phyloP scores from a whole-genome alignment of 2,888 invertebrate species.

The Germaria angustata region DNA sequence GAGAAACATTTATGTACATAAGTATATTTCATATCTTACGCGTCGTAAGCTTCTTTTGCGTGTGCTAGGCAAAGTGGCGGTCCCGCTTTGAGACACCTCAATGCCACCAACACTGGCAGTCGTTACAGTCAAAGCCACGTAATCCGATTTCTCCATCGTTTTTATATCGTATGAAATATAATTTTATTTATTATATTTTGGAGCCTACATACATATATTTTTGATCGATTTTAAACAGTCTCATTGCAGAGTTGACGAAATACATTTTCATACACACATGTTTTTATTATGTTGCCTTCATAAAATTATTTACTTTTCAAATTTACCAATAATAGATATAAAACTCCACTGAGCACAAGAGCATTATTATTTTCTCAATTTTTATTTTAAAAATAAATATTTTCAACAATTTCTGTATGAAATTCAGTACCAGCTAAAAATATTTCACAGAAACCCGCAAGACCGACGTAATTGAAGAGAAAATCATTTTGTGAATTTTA shows the following conservation, averaged over 20 bases:
- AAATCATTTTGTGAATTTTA: neutral
- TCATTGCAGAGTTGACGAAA: neutral
- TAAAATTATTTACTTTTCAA: neutral
- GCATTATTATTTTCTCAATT: neutral
- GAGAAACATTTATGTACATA: neutral
- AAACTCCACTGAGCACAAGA: neutral
- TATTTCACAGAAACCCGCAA: constrained; percentile 40
- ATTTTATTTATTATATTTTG: neutral
- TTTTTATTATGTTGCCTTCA: neutral
- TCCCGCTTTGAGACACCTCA: constrained; percentile 66
- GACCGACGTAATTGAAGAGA: neutral
- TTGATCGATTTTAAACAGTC: constrained; percentile 6
- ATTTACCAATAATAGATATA: neutral
- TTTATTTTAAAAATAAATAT: neutral
- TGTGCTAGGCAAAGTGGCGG: constrained; percentile 64
- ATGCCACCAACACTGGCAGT: constrained; percentile 66
- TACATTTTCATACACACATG: neutral
- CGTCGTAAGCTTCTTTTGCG: constrained; percentile 78
- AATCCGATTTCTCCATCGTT: constrained; percentile 74
- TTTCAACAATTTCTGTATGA: neutral
- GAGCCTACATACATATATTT: too few species aligned
- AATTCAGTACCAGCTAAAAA: neutral
- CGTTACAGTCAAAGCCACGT: constrained; percentile 76
- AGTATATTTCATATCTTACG: constrained; percentile 69
- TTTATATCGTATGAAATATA: neutral